Percentiles rank a stretch among this genome's conserved stretches.
These are phyloP conservation scores for Chloropsis hardwickii DNA, from an alignment of 2,113 vertebrate species.

Conservation along the genomic window DNA sequence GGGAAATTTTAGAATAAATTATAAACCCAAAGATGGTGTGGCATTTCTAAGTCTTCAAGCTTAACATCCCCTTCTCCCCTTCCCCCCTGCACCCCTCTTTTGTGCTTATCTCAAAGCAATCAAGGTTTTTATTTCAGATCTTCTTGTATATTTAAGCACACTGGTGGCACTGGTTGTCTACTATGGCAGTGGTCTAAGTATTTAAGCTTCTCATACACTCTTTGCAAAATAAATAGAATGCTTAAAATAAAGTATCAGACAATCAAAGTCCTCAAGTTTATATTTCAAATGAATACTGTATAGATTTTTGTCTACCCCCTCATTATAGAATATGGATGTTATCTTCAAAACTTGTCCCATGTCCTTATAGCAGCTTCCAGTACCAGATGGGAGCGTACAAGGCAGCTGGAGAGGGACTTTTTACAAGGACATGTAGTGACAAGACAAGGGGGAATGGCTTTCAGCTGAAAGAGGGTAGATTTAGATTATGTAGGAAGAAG, in stretches of 20 bases:
- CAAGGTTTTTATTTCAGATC: not conserved
- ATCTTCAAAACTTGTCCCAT: not conserved
- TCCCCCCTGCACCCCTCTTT: fast-evolving
- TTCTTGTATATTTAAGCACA: not conserved
- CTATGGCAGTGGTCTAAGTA: not conserved
- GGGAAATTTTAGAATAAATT: not conserved
- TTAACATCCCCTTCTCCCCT: not conserved
- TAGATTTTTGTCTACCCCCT: not conserved
- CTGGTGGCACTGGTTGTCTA: not conserved
- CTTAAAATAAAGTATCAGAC: not conserved
- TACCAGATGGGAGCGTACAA: fast-evolving
- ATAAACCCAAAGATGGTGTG: not conserved
- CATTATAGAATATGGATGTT: not conserved
- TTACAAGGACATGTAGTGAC: not conserved
- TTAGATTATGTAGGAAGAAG: not conserved
- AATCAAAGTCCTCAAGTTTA: not conserved
- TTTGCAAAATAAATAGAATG: not conserved
- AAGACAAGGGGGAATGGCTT: not conserved
- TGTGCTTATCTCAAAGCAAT: not conserved
- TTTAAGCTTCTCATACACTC: not conserved
- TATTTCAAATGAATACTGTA: not conserved
- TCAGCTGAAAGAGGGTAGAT: not conserved
- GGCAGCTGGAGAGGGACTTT: not conserved
- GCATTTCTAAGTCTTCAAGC: not conserved
- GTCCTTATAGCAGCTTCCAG: not conserved